Evolutionary conservation across 2,888 invertebrate genomes (phyloP), one percentile per base, ranked within the genome.

Genomic region (Sinodicranocentrus sp.): DNA sequence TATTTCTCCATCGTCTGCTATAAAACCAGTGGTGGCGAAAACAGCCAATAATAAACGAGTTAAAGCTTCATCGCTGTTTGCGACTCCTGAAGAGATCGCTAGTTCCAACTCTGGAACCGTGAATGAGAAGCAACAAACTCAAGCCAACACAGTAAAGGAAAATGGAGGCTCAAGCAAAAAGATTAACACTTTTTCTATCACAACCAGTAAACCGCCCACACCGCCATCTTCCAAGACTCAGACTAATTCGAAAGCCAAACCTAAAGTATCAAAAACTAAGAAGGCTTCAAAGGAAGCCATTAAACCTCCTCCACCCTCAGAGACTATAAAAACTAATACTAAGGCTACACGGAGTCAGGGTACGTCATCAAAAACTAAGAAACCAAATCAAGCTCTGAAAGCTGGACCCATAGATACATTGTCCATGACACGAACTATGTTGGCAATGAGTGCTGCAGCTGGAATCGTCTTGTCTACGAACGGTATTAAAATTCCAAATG

Each of bases 361-460:
- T 10, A 33, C 5, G 3, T 33, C 33, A 6, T 33, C 33, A 33
- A 33, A 33, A 63, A 5, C 8, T 10, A 76, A 76, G 19, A 77
- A 68, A 13, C 8, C 28, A 17, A 71, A 52, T 70, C 65, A 5
- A 17, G 10, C 61, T 61, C 70, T 17, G 48, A 82, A 43, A 28
- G 57, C 57, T 33, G 67, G 33, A 25, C 61, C 48, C 52, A 13
- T 75, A 1, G 82, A 76, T 48, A 67, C 70, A 17, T 75, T 78
- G 23, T 78, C 70, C 3, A 75, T 87, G 68, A 75, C 84, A 8
- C 65, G 79, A 33, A 88, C 88, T 39, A 87, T 88, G 75, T 57
- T 87, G 21, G 87, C 87, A 6, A 87, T 88, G 87, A 77, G 85
- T 1, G 85, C 86, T 0, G 88, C 88, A 19, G 88, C 88, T 0